A percentile compares a stretch with the other conserved stretches of the same genome.
Conservation (phyloP, 2,888 invertebrate genomes). For the Pemphredon lugubris region DNA sequence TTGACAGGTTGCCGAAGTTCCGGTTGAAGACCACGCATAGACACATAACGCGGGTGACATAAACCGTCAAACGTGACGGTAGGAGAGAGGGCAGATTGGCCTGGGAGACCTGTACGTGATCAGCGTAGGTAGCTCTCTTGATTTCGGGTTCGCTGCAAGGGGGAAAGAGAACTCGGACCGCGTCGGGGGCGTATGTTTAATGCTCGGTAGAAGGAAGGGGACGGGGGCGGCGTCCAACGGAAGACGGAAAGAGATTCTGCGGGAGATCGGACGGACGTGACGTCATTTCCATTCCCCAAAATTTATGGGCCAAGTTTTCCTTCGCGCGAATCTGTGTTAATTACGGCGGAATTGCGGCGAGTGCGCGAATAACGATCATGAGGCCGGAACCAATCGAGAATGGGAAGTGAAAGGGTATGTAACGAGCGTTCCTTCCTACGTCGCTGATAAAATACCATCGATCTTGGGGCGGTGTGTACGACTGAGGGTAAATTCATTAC, state of each 20-base stretch:
- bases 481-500: neutral
- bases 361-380: slow-evolving; percentile 17
- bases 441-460: neutral
- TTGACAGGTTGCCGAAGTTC: slow-evolving; percentile 57
- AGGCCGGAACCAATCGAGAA: slow-evolving; percentile 14
- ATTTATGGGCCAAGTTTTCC: slow-evolving; percentile 70
- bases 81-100: slow-evolving; percentile 67
- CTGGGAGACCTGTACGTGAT: slow-evolving; percentile 69
- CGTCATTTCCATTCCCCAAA: slow-evolving; percentile 66
- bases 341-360: slow-evolving; percentile 43
- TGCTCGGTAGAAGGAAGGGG: neutral
- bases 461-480: neutral
- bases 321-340: slow-evolving; percentile 61
- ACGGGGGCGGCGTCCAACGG: slow-evolving; percentile 4
- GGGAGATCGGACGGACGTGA: slow-evolving; percentile 62
- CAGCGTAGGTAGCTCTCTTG: slow-evolving; percentile 62
- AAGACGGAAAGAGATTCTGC: slow-evolving; percentile 23
- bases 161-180: slow-evolving; percentile 29
- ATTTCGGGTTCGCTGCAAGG: slow-evolving; percentile 40
- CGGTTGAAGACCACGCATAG: slow-evolving; percentile 58
- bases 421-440: slow-evolving; percentile 6
- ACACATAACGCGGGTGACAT: slow-evolving; percentile 69
- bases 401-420: slow-evolving; percentile 6
- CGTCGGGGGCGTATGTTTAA: slow-evolving; percentile 26
- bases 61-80: slow-evolving; percentile 74